These are phyloP conservation scores for Stratiomys singularior DNA, from an alignment of 2,888 invertebrate species.

Conservation along the genomic window DNA sequence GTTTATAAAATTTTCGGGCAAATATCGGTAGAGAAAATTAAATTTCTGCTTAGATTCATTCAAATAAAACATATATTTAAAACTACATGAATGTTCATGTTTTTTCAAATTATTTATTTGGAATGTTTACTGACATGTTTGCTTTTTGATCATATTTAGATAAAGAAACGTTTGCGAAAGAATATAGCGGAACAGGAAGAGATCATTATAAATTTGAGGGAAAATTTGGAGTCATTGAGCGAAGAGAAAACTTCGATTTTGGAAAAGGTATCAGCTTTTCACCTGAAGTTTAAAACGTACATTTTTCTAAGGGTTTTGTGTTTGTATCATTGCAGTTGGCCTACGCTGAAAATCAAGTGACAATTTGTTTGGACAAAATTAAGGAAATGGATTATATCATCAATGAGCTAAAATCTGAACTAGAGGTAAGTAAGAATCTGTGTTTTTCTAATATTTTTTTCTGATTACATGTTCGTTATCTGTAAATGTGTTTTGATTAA, in stretches of 20 bases:
- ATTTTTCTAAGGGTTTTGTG: neutral
- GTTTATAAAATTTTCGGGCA: neutral
- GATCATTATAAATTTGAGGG: conserved; percentile 55
- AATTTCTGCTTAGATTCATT: conserved; percentile 29
- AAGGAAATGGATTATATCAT: conserved; percentile 56
- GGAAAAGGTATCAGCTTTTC: too few species aligned
- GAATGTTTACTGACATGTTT: neutral
- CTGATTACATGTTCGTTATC: too few species aligned
- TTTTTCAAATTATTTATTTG: neutral
- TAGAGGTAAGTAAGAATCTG: conserved; percentile 54
- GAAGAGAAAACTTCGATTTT: conserved; percentile 55
- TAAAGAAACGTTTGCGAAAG: conserved; percentile 59
- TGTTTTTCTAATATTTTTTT: too few species aligned
- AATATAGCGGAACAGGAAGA: conserved; percentile 59
- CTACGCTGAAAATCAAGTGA: conserved; percentile 55
- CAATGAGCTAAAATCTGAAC: conserved; percentile 53
- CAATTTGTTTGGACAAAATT: conserved; percentile 55
- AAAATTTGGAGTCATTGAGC: conserved; percentile 55
- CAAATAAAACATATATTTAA: conserved; percentile 28
- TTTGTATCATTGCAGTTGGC: conserved; percentile 53
- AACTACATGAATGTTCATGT: too few species aligned
- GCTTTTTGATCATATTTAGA: conserved; percentile 53
- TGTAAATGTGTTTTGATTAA: too few species aligned
- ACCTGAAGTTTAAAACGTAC: too few species aligned
- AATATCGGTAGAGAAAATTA: neutral